Base-by-base conservation (phyloP, 2,113 vertebrate species). In the Hystrix brachyura region DNA sequence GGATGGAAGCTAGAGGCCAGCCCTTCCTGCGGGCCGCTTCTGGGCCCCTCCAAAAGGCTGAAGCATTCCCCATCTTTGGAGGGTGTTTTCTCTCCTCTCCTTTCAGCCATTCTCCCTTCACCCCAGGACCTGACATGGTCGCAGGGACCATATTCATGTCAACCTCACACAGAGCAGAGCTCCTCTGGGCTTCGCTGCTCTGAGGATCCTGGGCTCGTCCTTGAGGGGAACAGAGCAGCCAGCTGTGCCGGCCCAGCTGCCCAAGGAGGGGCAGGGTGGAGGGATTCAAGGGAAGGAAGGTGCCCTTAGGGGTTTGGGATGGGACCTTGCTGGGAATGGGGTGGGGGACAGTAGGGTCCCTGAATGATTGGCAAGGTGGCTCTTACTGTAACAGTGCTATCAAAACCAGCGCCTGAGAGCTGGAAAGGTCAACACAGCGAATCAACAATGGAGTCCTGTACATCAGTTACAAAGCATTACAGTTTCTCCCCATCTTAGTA, bases 311-410 rank as follows among this genome's bases (percentile, higher is more conserved):
- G 32, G 18, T 29, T 38, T 18, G 4, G 62, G 19, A 43, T 51
- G 17, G 21, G 57, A 3, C 21, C 0, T 1, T 1, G 32, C 10
- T 14, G 25, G 3, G 34, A 5, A 7, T 12, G 18, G 2, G 48
- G 43, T 29, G 51, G 67, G 51, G 59, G 46, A 9, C 2, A 11
- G 51, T 32, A 34, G 18, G 59, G 12, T 55, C 53, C 46, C 48
- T 48, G 34, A 71, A 57, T 0, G 10, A 9, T 51, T 4, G 25
- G 21, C 65, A 51, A 43, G 48, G 69, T 27, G n/a, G 46, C 55
- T 84, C 29, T 64, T 12, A 64, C 46, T 84, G 64, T 48, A 43
- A 38, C 78, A 32, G 43, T n/a, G 48, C 29, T 64, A 17, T 65
- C 48, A 88, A 67, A 88, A 78, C 13, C 76, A 83, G 94, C 19